Base-by-base conservation (phyloP, 2,113 vertebrate genomes). In the Elachura formosa region DNA sequence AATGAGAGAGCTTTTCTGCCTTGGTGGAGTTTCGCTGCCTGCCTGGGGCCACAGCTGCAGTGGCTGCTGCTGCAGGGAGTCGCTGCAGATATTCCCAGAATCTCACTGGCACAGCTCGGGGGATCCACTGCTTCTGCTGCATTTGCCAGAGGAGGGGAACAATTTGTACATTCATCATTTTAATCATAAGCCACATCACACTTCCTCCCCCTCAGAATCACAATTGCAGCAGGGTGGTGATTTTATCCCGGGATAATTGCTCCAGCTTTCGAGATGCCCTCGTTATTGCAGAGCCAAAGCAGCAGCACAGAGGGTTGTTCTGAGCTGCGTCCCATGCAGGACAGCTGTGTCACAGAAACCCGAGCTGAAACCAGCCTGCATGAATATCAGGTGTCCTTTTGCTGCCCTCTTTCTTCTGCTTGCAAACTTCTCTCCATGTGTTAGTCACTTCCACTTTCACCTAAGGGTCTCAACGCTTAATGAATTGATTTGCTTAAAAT, bases 331-430 rank as follows among this genome's bases (percentile, higher is more conserved):
- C 77, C 76, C 77, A 8, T 15, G 49, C 51, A 58, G 80, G 77
- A 93, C 51, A 73, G 83, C 80, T 86, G 69, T 66, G 76, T 71
- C 64, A 45, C 81, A 93, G 90, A 79, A 87, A 81, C 24, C 26
- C 64, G 6, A 78, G 61, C 81, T 86, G 62, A 68, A 90, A 78
- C 46, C 86, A 61, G 33, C 75, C 72, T 61, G 52, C 23, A 36
- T 28, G 36, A 61, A 64, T 33, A 88, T 71, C 77, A 54, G 59
- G 14, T 75, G 66, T 92, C 90, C 94, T 93, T 96, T 76, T 96
- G 91, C 92, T 93, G 95, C 94, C 95, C 89, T 91, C 93, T 97
- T 85, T 49, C 94, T 95, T 94, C 87, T 86, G 5, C 63, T 80
- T 68, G 83, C 40, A 66, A 86, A 73, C 51, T 33, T 49, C 34